Evolutionary conservation across 2,888 invertebrate genomes (phyloP).

Genomic region (Silvanus unidentatus): DNA sequence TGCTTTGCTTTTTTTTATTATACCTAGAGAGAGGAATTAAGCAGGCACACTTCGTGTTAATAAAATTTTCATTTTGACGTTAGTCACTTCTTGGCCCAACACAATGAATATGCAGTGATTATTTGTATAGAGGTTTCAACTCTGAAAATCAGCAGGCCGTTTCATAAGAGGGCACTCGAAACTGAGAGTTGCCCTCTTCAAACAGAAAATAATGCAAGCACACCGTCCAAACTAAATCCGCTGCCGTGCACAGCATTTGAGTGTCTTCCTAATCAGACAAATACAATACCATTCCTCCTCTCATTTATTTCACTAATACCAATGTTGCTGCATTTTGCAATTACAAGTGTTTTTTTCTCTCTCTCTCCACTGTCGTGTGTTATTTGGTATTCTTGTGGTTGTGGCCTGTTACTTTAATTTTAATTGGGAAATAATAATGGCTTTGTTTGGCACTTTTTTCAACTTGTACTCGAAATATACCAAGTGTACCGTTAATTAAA

Average conservation of each 20-base stretch:
- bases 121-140: not conserved
- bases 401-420: no score
- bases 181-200: constrained; percentile 24
- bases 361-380: not conserved
- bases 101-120: not conserved
- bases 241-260: constrained; percentile 18
- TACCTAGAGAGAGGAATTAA: no score
- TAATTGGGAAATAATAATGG: no score
- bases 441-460: no score
- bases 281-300: constrained; percentile 27
- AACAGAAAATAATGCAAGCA: constrained; percentile 21
- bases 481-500: no score
- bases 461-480: no score
- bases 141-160: constrained; percentile 15
- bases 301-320: constrained; percentile 14
- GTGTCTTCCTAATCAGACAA: constrained; percentile 32
- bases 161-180: constrained; percentile 26
- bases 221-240: not conserved
- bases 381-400: no score
- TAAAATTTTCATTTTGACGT: not conserved
- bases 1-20: no score
- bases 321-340: constrained; percentile 17
- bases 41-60: no score
- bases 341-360: constrained; percentile 17
- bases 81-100: not conserved